Conservation (phyloP, 2,888 invertebrate genomes). For the Argyra leucocephala region DNA sequence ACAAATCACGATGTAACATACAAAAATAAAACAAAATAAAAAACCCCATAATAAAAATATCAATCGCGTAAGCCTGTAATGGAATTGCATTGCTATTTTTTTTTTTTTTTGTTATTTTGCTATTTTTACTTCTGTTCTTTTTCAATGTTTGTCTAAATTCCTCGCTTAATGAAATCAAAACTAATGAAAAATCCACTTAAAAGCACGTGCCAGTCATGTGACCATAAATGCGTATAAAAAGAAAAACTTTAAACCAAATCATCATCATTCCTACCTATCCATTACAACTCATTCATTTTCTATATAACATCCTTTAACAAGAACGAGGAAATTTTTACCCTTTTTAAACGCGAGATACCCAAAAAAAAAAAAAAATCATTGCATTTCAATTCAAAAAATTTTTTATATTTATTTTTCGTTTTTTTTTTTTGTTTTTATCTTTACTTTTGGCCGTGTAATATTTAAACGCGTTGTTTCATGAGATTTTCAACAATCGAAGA, state of each 20-base stretch:
- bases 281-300: too few relatives aligned
- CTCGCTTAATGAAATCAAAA: neutral
- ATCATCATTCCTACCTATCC: too few relatives aligned
- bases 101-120: neutral
- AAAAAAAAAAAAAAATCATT: too few relatives aligned
- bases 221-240: neutral
- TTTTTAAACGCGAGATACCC: too few relatives aligned
- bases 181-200: slow-evolving; percentile 3
- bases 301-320: too few relatives aligned
- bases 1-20: neutral
- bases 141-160: neutral
- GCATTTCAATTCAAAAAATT: too few relatives aligned
- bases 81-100: neutral
- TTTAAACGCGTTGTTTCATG: neutral
- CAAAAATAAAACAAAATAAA: neutral
- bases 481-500: neutral
- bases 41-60: neutral
- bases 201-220: slow-evolving; percentile 1
- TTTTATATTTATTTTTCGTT: neutral
- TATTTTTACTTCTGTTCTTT: neutral
- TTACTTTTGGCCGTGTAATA: neutral
- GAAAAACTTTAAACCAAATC: too few relatives aligned
- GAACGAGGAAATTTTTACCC: too few relatives aligned
- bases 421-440: neutral
- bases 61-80: neutral